Evolutionary conservation across 2,797 vertebrate species (phyloP).

Genomic region (Gambusia yucatana): DNA sequence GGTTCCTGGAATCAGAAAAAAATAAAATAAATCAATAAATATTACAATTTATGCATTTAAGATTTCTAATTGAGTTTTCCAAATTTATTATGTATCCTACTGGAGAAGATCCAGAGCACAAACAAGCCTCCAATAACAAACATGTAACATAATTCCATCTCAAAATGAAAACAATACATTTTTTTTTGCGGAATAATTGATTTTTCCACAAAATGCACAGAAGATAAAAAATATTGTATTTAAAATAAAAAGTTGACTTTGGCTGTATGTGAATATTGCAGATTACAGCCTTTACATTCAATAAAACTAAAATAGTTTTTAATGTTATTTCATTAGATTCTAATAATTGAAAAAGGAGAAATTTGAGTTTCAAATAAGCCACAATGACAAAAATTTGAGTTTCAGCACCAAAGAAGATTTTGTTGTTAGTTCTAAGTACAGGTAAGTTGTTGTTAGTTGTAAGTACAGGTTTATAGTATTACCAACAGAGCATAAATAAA

Average conservation of each 20-base stretch:
- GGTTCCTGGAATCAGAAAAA: constrained; percentile 81
- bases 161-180: neutral
- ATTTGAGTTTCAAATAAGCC: neutral
- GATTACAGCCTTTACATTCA: neutral
- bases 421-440: neutral
- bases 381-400: neutral
- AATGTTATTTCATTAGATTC: neutral
- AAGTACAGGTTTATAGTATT: neutral
- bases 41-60: neutral
- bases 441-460: neutral
- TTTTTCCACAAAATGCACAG: neutral
- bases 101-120: neutral
- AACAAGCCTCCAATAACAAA: neutral
- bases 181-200: neutral
- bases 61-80: neutral
- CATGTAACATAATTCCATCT: neutral
- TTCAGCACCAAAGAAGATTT: neutral
- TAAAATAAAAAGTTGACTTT: neutral
- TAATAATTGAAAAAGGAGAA: neutral
- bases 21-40: neutral
- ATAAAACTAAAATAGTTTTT: neutral
- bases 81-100: neutral
- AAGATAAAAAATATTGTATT: neutral
- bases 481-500: neutral
- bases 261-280: neutral